phyloP scores from a whole-genome alignment of 2,797 vertebrate genomes.

The Trichosurus vulpecula region DNA sequence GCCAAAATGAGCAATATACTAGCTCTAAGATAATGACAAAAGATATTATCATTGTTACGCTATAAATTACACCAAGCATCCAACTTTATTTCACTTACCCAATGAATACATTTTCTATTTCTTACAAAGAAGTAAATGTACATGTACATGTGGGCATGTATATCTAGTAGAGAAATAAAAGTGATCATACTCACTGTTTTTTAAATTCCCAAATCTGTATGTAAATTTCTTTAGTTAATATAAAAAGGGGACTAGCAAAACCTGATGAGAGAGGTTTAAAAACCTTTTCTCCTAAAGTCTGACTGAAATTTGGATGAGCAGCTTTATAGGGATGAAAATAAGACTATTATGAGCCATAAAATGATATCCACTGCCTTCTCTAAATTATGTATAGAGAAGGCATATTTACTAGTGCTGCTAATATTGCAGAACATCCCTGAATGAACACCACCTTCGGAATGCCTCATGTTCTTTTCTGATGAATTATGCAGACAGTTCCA shows the following conservation, averaged over 20 bases:
- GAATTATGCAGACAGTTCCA: conserved; percentile 81
- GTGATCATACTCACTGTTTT: conserved; percentile 27
- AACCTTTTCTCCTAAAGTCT: conserved; percentile 70
- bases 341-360: conserved; percentile 76
- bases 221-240: conserved; percentile 71
- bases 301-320: conserved; percentile 70
- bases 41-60: background rate
- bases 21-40: conserved; percentile 35
- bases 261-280: conserved; percentile 60
- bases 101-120: conserved; percentile 30
- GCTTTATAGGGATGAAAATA: conserved; percentile 76
- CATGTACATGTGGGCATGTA: background rate
- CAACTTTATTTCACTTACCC: background rate
- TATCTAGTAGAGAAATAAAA: background rate
- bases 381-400: conserved; percentile 76
- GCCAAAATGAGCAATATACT: conserved; percentile 15
- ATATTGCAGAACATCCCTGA: conserved; percentile 74
- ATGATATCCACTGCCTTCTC: conserved; percentile 62
- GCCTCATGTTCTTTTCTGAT: conserved; percentile 80
- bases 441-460: conserved; percentile 77
- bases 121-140: background rate
- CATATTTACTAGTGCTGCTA: conserved; percentile 72
- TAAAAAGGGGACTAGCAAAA: background rate
- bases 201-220: conserved; percentile 69
- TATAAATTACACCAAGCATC: conserved; percentile 7